Evolutionary conservation across 92 coral and sea anemone species (phyloP).

Genomic region (Nematostella vectensis): DNA sequence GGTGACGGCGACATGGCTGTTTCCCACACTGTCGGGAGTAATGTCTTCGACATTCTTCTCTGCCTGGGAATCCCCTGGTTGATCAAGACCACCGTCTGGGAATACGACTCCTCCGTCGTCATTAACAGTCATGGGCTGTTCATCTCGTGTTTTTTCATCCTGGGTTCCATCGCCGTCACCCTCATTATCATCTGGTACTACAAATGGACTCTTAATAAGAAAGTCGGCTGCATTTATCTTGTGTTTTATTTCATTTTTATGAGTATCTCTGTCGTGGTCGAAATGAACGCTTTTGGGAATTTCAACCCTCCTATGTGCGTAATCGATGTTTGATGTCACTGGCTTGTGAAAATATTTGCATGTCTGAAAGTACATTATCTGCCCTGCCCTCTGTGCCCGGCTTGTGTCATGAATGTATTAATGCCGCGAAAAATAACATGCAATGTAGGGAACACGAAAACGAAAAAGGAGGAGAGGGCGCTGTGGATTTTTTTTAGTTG

Average conservation of each 20-base stretch:
- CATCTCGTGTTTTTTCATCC: conserved; percentile 88
- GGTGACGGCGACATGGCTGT: conserved; percentile 99
- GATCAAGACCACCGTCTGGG: conserved; percentile 86
- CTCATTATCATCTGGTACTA: conserved; percentile 71
- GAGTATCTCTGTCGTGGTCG: conserved; percentile 79
- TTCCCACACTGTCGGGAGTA: conserved; percentile 96
- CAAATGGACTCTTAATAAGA: conserved; percentile 77
- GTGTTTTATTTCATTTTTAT: conserved; percentile 77
- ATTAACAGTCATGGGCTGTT: conserved; percentile 94
- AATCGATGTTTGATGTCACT: conserved; percentile 33
- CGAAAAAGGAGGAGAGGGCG: too few species aligned
- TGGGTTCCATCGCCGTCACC: conserved; percentile 86
- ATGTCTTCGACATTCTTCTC: conserved; percentile 87
- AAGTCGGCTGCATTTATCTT: conserved; percentile 83
- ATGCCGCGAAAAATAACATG: too few species aligned
- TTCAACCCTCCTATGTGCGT: conserved; percentile 96
- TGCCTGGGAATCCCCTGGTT: conserved; percentile 98
- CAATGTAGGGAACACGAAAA: too few species aligned
- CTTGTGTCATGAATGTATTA: too few species aligned
- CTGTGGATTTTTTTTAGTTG: too few species aligned
- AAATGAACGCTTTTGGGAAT: conserved; percentile 81
- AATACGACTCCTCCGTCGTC: conserved; percentile 77
- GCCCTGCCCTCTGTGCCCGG: too few species aligned
- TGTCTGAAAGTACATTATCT: too few species aligned
- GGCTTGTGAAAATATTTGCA: not conserved